These are phyloP conservation scores for Trichonephila clavata DNA, from an alignment of 1,140 invertebrate genomes.

Conservation along the genomic window DNA sequence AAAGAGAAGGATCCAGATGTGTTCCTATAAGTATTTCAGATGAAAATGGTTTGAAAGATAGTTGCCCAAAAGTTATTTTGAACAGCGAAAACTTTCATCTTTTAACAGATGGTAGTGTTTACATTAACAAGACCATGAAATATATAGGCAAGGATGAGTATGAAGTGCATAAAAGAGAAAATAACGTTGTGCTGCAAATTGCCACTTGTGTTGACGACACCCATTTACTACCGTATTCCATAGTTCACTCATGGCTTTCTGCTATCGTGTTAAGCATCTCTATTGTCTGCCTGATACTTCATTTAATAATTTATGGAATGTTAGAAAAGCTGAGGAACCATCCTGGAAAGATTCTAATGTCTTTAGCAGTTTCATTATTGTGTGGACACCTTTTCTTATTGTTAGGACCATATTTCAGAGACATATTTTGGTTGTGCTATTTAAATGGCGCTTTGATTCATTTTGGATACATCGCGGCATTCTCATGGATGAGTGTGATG, in stretches of 20 bases:
- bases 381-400: constrained; percentile 83
- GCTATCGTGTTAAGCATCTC: constrained; percentile 80
- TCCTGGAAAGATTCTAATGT: constrained; percentile 83
- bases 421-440: constrained; percentile 80
- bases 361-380: constrained; percentile 82
- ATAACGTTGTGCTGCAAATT: constrained; percentile 29
- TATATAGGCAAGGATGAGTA: constrained; percentile 77
- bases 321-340: constrained; percentile 83
- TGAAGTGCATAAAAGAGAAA: constrained; percentile 77
- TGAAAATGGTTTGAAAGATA: constrained; percentile 30
- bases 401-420: constrained; percentile 78
- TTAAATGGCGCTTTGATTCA: constrained; percentile 90
- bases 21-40: constrained; percentile 9
- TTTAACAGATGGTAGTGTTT: constrained; percentile 74
- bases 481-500: constrained; percentile 98
- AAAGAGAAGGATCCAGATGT: constrained; percentile 77
- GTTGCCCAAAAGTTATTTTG: constrained; percentile 56
- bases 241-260: constrained; percentile 79
- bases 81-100: constrained; percentile 61
- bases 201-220: constrained; percentile 77
- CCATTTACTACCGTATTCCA: constrained; percentile 75
- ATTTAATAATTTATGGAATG: constrained; percentile 82
- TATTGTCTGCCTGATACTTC: constrained; percentile 80
- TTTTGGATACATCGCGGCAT: constrained; percentile 95
- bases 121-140: constrained; percentile 77